phyloP scores from a whole-genome alignment of 1,140 invertebrate species.

The Camponotus floridanus region DNA sequence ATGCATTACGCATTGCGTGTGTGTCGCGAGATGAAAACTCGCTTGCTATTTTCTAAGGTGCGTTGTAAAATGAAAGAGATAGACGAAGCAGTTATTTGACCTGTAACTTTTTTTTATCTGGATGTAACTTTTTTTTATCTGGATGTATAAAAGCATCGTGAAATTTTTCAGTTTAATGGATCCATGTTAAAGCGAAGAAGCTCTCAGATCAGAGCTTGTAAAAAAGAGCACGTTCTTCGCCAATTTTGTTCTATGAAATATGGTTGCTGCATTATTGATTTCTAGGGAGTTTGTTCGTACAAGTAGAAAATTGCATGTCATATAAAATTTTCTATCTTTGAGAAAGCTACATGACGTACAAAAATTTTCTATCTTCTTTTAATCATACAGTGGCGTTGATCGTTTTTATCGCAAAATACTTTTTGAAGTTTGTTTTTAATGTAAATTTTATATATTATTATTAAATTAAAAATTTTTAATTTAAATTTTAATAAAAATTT shows the following conservation, averaged over 20 bases:
- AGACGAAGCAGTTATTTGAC: conserved; percentile 20
- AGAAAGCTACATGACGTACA: background rate
- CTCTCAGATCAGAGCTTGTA: background rate
- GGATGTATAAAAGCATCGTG: background rate
- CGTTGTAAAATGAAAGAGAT: background rate
- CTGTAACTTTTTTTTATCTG: conserved; percentile 1
- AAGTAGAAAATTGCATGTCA: conserved; percentile 16
- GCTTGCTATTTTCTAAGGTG: conserved; percentile 2
- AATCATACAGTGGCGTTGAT: background rate
- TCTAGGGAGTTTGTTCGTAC: background rate
- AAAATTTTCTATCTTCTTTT: conserved; percentile 17
- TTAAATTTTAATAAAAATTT: no score
- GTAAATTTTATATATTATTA: conserved; percentile 12
- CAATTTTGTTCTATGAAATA: conserved; percentile 14
- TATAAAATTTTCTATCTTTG: conserved; percentile 36
- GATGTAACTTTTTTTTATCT: conserved; percentile 5
- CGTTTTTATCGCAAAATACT: background rate
- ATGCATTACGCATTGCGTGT: conserved; percentile 32
- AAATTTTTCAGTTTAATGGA: conserved; percentile 2
- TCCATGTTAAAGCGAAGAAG: background rate
- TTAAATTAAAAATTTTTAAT: background rate
- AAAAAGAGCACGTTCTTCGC: conserved; percentile 11
- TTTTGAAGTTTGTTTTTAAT: background rate
- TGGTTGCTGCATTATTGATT: conserved; percentile 37
- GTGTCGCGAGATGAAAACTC: conserved; percentile 2